Evolutionary conservation across 1,140 invertebrate species (phyloP).

Genomic region (Orius insidiosus): DNA sequence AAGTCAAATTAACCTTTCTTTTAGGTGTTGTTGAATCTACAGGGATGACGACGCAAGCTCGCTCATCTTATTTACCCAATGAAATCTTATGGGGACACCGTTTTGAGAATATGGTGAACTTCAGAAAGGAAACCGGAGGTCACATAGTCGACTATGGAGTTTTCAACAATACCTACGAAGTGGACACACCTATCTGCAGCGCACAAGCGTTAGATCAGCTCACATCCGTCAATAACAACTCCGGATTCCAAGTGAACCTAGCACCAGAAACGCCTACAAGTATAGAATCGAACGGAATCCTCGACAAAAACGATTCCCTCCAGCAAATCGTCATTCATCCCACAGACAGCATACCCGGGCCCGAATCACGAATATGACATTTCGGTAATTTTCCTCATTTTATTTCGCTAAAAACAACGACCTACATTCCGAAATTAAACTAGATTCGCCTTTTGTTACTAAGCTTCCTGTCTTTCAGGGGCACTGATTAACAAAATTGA

Average conservation of each 20-base stretch:
- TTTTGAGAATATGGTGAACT: conserved; percentile 68
- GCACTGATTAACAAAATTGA: no score
- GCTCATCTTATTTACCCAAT: conserved; percentile 75
- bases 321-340: conserved; percentile 11
- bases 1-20: not conserved
- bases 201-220: conserved; percentile 50
- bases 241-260: not conserved
- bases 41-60: conserved; percentile 66
- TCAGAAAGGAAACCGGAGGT: conserved; percentile 75
- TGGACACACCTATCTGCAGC: conserved; percentile 63
- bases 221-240: conserved; percentile 6
- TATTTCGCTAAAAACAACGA: no score
- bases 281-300: conserved; percentile 14
- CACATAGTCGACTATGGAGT: conserved; percentile 84
- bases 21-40: conserved; percentile 70
- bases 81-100: conserved; percentile 85
- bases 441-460: no score
- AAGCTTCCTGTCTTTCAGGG: no score
- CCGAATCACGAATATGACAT: conserved; percentile 19
- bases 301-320: conserved; percentile 6
- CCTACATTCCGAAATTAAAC: no score
- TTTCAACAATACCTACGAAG: conserved; percentile 80
- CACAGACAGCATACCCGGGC: conserved; percentile 16
- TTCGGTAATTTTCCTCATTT: no score
- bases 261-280: conserved; percentile 14